Percentiles rank a stretch among this genome's conserved stretches.
Conservation (phyloP, 2,888 invertebrate species). For the Ophioninae sp. region DNA sequence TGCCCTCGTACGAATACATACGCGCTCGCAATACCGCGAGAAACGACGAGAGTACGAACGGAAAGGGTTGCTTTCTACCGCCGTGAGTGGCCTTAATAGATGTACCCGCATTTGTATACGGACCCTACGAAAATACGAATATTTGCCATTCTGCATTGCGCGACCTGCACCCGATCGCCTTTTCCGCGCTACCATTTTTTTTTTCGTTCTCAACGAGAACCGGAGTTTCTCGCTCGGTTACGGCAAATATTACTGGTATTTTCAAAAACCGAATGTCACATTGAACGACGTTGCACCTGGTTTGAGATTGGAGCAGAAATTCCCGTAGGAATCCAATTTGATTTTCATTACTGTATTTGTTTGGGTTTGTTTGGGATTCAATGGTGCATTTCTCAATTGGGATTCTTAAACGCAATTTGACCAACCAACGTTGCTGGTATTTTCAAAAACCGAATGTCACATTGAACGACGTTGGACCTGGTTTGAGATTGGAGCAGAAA, state of each 20-base stretch:
- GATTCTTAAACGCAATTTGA: too few species aligned
- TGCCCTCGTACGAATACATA: neutral
- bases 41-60: constrained; percentile 9
- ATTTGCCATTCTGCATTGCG: constrained; percentile 52
- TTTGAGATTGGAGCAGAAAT: too few species aligned
- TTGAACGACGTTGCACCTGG: too few species aligned
- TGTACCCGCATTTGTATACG: constrained; percentile 77
- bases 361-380: too few species aligned
- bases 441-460: constrained; percentile 12
- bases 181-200: constrained; percentile 18
- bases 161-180: constrained; percentile 39
- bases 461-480: too few species aligned
- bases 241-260: neutral
- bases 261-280: constrained; percentile 12
- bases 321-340: too few species aligned
- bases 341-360: too few species aligned
- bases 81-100: constrained; percentile 79
- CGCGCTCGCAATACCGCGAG: constrained; percentile 13
- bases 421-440: too few species aligned
- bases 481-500: too few species aligned
- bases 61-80: constrained; percentile 57
- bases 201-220: neutral
- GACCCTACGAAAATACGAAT: constrained; percentile 65
- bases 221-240: neutral
- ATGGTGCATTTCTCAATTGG: too few species aligned